phyloP scores from a whole-genome alignment of 2,888 invertebrate species.

The Agonopterix arenella region DNA sequence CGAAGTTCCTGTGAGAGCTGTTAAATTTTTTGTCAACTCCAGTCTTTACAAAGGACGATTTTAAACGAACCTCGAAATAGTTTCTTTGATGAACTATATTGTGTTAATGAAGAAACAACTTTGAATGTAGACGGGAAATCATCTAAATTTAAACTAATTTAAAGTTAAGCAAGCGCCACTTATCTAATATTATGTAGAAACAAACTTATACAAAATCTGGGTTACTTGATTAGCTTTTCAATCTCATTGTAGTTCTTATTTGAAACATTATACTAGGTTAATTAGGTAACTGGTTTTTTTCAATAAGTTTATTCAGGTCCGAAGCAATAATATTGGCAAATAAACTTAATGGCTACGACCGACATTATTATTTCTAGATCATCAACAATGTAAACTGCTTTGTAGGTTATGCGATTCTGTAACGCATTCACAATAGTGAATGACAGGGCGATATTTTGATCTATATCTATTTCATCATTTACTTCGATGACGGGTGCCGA shows the following conservation, averaged over 20 bases:
- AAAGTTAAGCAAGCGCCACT: constrained; percentile 28
- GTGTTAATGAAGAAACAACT: constrained; percentile 43
- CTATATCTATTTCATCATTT: constrained; percentile 41
- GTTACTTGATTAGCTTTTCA: constrained; percentile 8
- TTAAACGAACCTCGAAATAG: constrained; percentile 39
- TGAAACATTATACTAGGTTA: constrained; percentile 4
- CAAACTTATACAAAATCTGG: constrained; percentile 2
- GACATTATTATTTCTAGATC: constrained; percentile 16
- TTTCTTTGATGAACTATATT: constrained; percentile 54
- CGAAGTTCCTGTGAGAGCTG: constrained; percentile 19
- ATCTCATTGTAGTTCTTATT: constrained; percentile 3
- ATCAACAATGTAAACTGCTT: constrained; percentile 21
- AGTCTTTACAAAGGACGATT: constrained; percentile 19
- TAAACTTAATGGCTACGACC: constrained; percentile 6
- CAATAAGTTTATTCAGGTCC: constrained; percentile 2
- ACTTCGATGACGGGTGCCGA: constrained; percentile 26
- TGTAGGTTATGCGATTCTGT: constrained; percentile 32
- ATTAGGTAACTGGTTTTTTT: constrained; percentile 4
- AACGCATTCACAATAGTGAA: constrained; percentile 30
- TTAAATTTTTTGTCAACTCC: constrained; percentile 1
- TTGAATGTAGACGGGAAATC: no score
- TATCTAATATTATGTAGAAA: constrained; percentile 2
- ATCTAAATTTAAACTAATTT: constrained; percentile 13
- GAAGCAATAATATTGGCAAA: constrained; percentile 8
- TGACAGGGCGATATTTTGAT: constrained; percentile 35